Base-by-base conservation (phyloP, 1,140 invertebrate species). In the Melanaphis sacchari region DNA sequence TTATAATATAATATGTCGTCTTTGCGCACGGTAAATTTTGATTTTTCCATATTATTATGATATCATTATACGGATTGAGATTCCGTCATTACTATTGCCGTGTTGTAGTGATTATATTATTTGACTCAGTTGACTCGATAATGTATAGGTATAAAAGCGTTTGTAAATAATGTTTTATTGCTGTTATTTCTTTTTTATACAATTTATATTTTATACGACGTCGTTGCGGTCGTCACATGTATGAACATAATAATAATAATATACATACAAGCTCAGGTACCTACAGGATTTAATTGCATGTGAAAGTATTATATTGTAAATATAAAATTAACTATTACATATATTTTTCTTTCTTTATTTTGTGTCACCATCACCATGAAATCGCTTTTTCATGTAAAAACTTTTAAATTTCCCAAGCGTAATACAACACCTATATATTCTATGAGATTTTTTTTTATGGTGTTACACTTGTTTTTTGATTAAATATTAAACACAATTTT, bases 341-440 rank as follows among this genome's bases (percentile, higher is more conserved):
- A 49, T 49, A 59, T 40, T 41, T 90, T 31, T 87, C 15, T 46
- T 88, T 59, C 40, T 40, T 90, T 38, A 38, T 31, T 54, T 38
- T 6, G 36, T 11, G 88, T 89, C 87, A 36, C 36, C 89, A 26
- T 59, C 36, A 31, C 88, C 38, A 40, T 54, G 24, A 66, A 90
- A 90, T 90, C 89, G 89, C 41, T 90, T 90, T 90, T 90, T 90
- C 26, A 36, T 90, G 88, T 90, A 90, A 90, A 90, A 90, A 59
- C 54, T 90, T 90, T 59, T 66, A 41, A 40, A 90, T 90, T 90
- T 90, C 89, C 89, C 89, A 59, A 59, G 89, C 89, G 89, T 90
- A 41, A 66, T 36, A 43, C n/a, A 90, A 90, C 87, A 52, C n/a
- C 87, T 41, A 40, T 66, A 90, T 66, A 90, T 66, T 66, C 38